Percentiles rank a stretch among this genome's conserved stretches.
phyloP scores from a whole-genome alignment of 2,797 vertebrate genomes.

The Myripristis murdjan region DNA sequence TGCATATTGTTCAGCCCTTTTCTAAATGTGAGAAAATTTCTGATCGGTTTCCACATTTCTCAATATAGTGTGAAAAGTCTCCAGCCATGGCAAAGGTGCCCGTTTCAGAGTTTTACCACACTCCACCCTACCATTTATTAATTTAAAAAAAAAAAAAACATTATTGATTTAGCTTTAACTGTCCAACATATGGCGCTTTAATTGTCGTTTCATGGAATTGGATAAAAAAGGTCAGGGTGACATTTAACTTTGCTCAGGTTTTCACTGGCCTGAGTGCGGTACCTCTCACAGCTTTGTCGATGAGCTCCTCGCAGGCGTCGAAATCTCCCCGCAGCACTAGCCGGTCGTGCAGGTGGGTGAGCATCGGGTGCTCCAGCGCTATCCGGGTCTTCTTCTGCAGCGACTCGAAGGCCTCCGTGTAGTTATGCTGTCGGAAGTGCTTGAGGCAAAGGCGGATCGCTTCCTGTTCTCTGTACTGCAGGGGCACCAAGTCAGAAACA shows the following conservation, averaged over 20 bases:
- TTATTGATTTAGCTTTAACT: too few species aligned
- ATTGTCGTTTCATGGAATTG: too few species aligned
- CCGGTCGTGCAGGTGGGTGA: constrained; percentile 97
- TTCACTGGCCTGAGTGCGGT: constrained; percentile 10
- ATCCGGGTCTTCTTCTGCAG: constrained; percentile 99
- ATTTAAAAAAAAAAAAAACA: too few species aligned
- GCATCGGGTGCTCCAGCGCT: constrained; percentile 96
- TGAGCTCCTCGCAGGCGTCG: constrained; percentile 96
- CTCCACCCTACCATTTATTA: too few species aligned
- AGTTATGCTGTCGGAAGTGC: constrained; percentile 99
- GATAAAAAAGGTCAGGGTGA: too few species aligned
- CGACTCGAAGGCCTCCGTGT: constrained; percentile 98
- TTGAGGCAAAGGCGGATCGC: constrained; percentile 99
- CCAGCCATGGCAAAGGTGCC: too few species aligned
- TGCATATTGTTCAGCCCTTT: too few species aligned
- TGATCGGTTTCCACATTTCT: too few species aligned
- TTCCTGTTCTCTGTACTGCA: constrained; percentile 99
- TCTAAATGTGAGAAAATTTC: too few species aligned
- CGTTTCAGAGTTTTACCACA: too few species aligned
- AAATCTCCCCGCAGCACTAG: constrained; percentile 97
- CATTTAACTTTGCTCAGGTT: neutral
- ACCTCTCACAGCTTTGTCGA: constrained; percentile 99
- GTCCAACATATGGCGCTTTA: too few species aligned
- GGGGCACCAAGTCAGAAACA: constrained; percentile 31
- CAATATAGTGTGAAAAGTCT: too few species aligned